Evolutionary conservation across 2,888 invertebrate species (phyloP).

Genomic region (Nemapogon koenigi): DNA sequence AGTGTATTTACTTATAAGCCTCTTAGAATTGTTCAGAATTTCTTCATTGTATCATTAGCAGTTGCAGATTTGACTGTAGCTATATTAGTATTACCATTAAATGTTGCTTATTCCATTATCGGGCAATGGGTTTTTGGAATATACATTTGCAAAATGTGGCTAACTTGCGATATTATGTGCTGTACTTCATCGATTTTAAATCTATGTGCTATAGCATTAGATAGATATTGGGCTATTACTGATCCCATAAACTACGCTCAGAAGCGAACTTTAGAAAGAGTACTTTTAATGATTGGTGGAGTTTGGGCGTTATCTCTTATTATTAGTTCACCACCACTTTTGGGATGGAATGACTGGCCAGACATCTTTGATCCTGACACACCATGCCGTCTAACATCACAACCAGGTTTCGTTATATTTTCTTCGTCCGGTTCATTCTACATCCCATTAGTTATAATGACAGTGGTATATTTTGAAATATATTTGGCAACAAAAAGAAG

Average conservation of each 20-base stretch:
- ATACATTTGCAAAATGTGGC: constrained; percentile 92
- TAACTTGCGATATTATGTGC: constrained; percentile 93
- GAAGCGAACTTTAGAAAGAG: constrained; percentile 86
- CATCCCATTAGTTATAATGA: constrained; percentile 93
- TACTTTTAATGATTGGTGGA: constrained; percentile 83
- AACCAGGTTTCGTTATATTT: constrained; percentile 90
- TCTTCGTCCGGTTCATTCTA: constrained; percentile 94
- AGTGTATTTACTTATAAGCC: constrained; percentile 97
- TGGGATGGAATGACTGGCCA: constrained; percentile 97
- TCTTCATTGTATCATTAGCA: constrained; percentile 94
- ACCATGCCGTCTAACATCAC: constrained; percentile 84
- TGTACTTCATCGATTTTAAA: constrained; percentile 96
- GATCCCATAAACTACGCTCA: constrained; percentile 95
- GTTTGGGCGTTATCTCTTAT: constrained; percentile 87
- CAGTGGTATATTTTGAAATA: constrained; percentile 94
- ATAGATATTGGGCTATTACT: constrained; percentile 94
- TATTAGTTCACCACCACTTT: constrained; percentile 88
- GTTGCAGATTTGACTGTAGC: constrained; percentile 93
- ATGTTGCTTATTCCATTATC: constrained; percentile 89
- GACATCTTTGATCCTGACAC: constrained; percentile 78
- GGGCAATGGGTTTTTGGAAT: constrained; percentile 95
- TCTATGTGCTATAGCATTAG: constrained; percentile 92
- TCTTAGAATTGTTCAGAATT: constrained; percentile 91
- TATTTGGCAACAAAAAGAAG: constrained; percentile 90
- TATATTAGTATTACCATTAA: constrained; percentile 88